Evolutionary conservation across 1,140 invertebrate genomes (phyloP), one percentile per base, ranked within the genome.

Genomic region (Aphis craccivora): DNA sequence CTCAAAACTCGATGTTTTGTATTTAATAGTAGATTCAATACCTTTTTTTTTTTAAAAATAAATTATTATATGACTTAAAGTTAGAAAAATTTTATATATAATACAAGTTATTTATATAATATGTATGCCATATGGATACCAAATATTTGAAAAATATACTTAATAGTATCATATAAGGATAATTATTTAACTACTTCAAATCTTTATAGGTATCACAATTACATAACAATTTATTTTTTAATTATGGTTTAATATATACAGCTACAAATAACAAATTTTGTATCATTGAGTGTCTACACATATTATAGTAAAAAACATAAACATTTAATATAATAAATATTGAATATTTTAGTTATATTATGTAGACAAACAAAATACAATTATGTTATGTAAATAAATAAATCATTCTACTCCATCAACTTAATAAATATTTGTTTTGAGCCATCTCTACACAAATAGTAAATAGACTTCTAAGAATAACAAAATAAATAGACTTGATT

Each of bases 331-430:
- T 35, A 20, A 35, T 89, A 37, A 9, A 51, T 88, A 88, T 25
- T 87, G 9, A n/a, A 51, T n/a, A 87, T 30, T 51, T 48, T 88
- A 88, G 30, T 76, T 76, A 53, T 88, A 88, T 55, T 89, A 89
- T 25, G 30, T n/a, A 35, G 30, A 48, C 45, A 87, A 2, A 89
- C 14, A 37, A 37, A 89, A 37, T 53, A 35, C 53, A 53, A 89
- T 89, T 53, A 35, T 87, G 48, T 88, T 35, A 51, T 48, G 45
- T 51, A 51, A 88, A 88, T 88, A 48, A 35, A 88, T 87, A n/a
- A 88, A 51, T 48, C n/a, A 48, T 14, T 84, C 23, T 23, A 84
- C 23, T 60, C 1, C 3, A 30, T 67, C 4, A 84, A 84, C 9
- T 43, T 84, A 4, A 84, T 2, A 84, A 84, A 9, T 48, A 45